Conservation (phyloP, 2,113 vertebrate genomes). For the Parus major region DNA sequence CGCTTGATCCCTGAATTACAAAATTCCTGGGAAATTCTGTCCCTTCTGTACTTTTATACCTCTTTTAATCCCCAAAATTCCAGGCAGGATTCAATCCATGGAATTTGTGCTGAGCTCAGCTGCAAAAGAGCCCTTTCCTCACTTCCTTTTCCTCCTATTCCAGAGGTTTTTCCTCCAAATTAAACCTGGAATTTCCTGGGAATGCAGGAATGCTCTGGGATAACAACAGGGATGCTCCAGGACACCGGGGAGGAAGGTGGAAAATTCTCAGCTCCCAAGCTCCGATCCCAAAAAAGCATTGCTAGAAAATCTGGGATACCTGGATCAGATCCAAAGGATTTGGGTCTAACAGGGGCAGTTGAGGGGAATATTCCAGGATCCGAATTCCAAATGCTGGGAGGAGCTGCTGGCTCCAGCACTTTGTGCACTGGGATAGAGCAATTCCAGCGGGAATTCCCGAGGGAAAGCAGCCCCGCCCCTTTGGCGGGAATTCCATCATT, state of each 20-base stretch:
- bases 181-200: not conserved
- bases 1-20: not conserved
- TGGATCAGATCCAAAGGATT: not conserved
- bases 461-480: not conserved
- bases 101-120: not conserved
- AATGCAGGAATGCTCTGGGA: not conserved
- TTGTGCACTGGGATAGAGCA: not conserved
- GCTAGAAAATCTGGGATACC: not conserved
- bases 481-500: not conserved
- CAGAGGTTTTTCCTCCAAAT: not conserved
- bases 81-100: fast-evolving
- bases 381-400: not conserved
- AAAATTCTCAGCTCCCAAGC: not conserved
- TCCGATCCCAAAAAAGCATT: not conserved
- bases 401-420: not conserved
- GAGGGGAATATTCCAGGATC: not conserved
- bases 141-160: not conserved
- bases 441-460: not conserved
- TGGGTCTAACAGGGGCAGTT: not conserved
- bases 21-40: not conserved
- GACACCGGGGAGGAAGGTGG: not conserved
- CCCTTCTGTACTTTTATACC: fast-evolving
- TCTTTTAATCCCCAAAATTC: not conserved
- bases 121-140: not conserved
- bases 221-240: too few relatives aligned